Conservation (phyloP, 2,888 invertebrate species). For the Dysmachus trigonus region DNA sequence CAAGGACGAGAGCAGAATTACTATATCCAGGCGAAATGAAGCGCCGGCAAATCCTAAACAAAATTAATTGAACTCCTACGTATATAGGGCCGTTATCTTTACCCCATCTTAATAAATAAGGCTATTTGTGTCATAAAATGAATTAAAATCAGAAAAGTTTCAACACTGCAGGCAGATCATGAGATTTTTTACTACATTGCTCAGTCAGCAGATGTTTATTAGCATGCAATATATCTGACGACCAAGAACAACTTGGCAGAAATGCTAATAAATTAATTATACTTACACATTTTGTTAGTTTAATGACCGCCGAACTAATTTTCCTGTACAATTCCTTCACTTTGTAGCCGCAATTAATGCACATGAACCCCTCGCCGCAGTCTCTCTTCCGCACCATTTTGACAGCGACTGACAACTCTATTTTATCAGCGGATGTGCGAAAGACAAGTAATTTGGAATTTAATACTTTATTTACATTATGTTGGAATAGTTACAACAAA, state of each 20-base stretch:
- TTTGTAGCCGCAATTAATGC: constrained; percentile 76
- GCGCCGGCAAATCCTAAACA: no score
- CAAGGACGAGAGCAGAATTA: no score
- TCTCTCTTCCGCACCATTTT: not conserved
- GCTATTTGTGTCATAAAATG: not conserved
- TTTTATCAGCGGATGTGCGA: not conserved
- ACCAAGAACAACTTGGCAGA: no score
- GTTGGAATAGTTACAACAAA: not conserved
- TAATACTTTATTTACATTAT: not conserved
- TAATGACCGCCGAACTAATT: constrained; percentile 76
- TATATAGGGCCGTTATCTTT: no score
- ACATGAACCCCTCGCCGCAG: constrained; percentile 58
- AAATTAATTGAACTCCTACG: no score
- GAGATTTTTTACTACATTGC: not conserved
- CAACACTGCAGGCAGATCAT: not conserved
- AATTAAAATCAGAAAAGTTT: not conserved
- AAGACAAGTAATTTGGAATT: not conserved
- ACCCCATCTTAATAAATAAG: no score
- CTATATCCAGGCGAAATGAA: no score
- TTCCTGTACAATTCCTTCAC: constrained; percentile 73
- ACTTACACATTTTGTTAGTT: constrained; percentile 80
- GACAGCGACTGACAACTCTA: not conserved
- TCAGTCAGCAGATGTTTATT: not conserved
- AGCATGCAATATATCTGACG: not conserved
- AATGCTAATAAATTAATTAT: not conserved